Evolutionary conservation across 2,113 vertebrate genomes (phyloP).

Genomic region (Megaleporinus macrocephalus): DNA sequence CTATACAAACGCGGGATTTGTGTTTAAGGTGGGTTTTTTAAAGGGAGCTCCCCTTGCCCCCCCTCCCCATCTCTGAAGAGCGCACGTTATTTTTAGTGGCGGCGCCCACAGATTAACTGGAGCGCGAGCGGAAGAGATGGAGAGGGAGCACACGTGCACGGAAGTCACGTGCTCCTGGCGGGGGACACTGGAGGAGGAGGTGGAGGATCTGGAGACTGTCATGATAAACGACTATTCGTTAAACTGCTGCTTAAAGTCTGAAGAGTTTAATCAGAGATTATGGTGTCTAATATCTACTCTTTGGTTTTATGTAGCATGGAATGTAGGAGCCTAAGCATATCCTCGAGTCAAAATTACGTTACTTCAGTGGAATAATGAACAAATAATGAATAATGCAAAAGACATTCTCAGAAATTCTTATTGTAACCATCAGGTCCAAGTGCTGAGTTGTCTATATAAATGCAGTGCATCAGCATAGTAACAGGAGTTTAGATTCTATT

Average conservation of each 20-base stretch:
- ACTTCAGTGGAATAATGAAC: no score
- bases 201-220: conserved; percentile 37
- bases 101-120: conserved; percentile 77
- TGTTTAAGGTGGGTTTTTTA: conserved; percentile 21
- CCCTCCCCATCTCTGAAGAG: conserved; percentile 57
- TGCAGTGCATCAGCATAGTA: no score
- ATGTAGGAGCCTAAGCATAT: neutral
- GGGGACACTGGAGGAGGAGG: conserved; percentile 52
- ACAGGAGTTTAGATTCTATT: no score
- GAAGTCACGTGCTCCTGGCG: conserved; percentile 70
- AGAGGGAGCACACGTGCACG: conserved; percentile 70
- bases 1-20: conserved; percentile 37
- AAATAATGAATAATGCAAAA: neutral
- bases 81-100: conserved; percentile 78
- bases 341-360: no score
- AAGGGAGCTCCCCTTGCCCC: conserved; percentile 48
- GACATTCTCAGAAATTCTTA: no score
- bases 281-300: neutral
- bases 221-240: conserved; percentile 30
- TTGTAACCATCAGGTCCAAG: no score
- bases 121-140: conserved; percentile 69
- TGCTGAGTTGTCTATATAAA: no score
- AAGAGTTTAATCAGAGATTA: neutral
- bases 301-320: neutral
- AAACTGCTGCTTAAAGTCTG: neutral